Evolutionary conservation across 2,888 invertebrate species (phyloP), one percentile per base, ranked within the genome.

Genomic region (Criorhina ranunculi): DNA sequence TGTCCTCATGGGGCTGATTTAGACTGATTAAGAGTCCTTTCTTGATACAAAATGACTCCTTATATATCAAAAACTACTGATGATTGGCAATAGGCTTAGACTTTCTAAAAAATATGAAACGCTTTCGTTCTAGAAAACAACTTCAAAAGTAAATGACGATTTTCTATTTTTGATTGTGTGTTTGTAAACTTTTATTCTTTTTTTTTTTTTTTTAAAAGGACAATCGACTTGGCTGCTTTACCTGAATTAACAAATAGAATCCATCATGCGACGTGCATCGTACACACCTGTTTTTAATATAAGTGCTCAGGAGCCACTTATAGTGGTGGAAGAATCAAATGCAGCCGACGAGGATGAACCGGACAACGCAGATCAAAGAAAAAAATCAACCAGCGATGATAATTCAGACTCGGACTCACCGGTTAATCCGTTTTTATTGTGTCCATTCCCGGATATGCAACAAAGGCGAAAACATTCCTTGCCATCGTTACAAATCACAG

Each of bases 401-500:
- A 86, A 86, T 31, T 93, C 95, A 37, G 96, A 95, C 89, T 94
- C 95, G 85, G 96, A 96, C 90, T 96, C 96, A 0, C 96, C 96
- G 3, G 95, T 95, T 29, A 96, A 96, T 92, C 96, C 96, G 1
- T 96, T 95, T 92, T 93, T 96, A 73, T 91, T 97, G 87, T 96
- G 96, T 2, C 97, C 97, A 0, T 96, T 95, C 93, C 93, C 95
- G 60, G 96, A 96, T 86, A 93, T 94, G 89, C 93, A 95, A 87
- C 95, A 95, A 88, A 94, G 95, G 8, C 93, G 97, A 88, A 97
- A 97, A 90, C 95, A 96, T 88, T 97, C 96, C 40, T 92, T 97
- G 88, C 97, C 97, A 1, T 96, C 96, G 1, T 95, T 96, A 1
- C 95, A 96, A 88, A 96, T 96, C 90, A 95, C 96, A 19, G 95